Base-by-base conservation (phyloP, 2,888 invertebrate species). In the Carcina quercana region DNA sequence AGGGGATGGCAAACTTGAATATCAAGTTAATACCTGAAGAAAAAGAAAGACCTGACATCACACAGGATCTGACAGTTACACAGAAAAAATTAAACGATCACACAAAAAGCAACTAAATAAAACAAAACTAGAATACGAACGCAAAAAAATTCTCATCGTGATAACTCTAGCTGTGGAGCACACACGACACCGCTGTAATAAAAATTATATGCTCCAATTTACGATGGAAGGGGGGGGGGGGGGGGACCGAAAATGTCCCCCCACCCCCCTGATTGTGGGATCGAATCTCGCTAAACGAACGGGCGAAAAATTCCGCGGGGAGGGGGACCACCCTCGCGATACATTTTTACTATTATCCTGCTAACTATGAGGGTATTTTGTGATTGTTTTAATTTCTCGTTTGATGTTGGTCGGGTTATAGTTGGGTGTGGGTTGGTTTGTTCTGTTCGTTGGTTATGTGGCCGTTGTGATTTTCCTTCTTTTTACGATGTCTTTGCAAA, bases 201-300 rank as follows among this genome's bases (percentile, higher is more conserved):
- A 83, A 83, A 83, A 83, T 83, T 83, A 83, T 83, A 83, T 82
- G 82, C 82, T 79, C 79, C 83, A 82, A 83, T 83, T 83, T 83
- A 82, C 80, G 80, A 76, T 28, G 31, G 28, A n/a, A n/a, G n/a
- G n/a, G n/a, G 15, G 15, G 13, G 55, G 56, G 57, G 54, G 47
- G 68, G 66, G 59, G 58, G 53, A 67, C 62, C 65, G 71, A 80
- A 78, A 73, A 62, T 61, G 38, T 67, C 71, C 62, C 74, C 71
- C 58, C 37, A 21, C 29, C 70, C 65, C 46, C 41, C 42, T 45
- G 49, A 49, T 51, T 46, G 47, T 42, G 47, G 50, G 46, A 50
- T 51, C 50, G 51, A 49, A 51, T 47, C 51, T 40, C 47, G 45
- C 50, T 50, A 48, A 49, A 49, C 46, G 47, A 43, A 37, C 29